Evolutionary conservation across 2,888 invertebrate species (phyloP).

Genomic region (Cephus nigrinus): DNA sequence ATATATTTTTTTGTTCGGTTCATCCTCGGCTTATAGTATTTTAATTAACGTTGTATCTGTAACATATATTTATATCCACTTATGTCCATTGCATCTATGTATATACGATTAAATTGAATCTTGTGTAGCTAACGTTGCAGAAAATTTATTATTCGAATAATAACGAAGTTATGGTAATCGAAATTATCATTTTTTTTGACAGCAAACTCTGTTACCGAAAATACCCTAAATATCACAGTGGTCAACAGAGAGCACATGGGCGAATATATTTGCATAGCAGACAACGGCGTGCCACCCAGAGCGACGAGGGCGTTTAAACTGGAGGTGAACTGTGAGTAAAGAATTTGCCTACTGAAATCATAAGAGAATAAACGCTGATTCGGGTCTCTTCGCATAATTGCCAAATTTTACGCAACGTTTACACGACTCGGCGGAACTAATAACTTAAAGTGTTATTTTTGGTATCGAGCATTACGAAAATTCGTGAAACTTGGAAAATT

Average conservation of each 20-base stretch:
- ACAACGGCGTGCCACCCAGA: constrained; percentile 88
- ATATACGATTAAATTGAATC: neutral
- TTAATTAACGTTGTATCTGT: neutral
- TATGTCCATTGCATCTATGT: neutral
- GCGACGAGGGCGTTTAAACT: constrained; percentile 83
- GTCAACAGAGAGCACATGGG: constrained; percentile 82
- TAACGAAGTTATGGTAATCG: neutral
- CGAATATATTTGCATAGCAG: constrained; percentile 80
- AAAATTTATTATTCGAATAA: neutral
- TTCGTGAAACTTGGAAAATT: neutral
- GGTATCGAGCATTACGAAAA: neutral
- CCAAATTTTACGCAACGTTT: neutral
- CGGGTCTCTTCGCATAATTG: neutral
- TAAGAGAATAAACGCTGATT: neutral
- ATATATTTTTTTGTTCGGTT: neutral
- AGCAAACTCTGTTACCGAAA: constrained; percentile 70
- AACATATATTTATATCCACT: neutral
- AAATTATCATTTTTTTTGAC: constrained; percentile 16
- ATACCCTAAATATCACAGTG: constrained; percentile 81
- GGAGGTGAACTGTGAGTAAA: constrained; percentile 89
- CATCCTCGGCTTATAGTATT: neutral
- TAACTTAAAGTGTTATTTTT: neutral
- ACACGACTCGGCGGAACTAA: neutral
- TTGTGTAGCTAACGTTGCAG: neutral
- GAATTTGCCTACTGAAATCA: neutral